Evolutionary conservation across 1,140 invertebrate species (phyloP), one percentile per base, ranked within the genome.

Genomic region (Coenobita brevimanus): DNA sequence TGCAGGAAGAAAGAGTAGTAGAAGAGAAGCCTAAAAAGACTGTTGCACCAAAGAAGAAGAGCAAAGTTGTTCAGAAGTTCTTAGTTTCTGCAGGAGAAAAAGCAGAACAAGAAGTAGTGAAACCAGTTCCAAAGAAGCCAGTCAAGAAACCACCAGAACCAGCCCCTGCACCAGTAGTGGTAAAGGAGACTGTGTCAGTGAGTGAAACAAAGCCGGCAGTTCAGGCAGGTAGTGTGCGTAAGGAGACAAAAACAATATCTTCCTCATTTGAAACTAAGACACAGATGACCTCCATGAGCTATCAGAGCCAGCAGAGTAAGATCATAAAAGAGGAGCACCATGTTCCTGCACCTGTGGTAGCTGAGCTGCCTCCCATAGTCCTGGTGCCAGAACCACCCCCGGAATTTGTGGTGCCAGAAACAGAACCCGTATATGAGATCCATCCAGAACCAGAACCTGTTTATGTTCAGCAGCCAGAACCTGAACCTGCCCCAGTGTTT

Each of bases 41-140:
- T 69, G 57, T 83, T 30, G 43, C 76, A 57, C 88, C 80, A 71
- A 90, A 89, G 79, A 90, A 89, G 84, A 88, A 89, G 57, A 54
- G 82, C 21, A 82, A 89, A 69, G 38, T 90, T 30, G 87, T 90
- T 27, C 57, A 88, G 57, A 90, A 90, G 60, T 90, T 89, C 62
- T 89, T 89, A 62, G 69, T 73, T 27, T 21, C 73, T 43, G 75
- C 88, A 60, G 82, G 80, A 54, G 73, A 38, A 27, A 60, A 50
- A 4, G 79, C 21, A 60, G 79, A 89, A 33, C 41, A 79, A 36
- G 75, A 79, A 30, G 67, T 89, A 50, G 41, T 78, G 8, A 82
- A 69, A 36, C 71, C 60, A 54, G 36, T 67, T 21, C 71, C 81
- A 79, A 75, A 43, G 60, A 88, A 88, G 38, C 50, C 46, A 8